These are phyloP conservation scores for Corvus hawaiiensis DNA, from an alignment of 2,113 vertebrate species.

Conservation along the genomic window DNA sequence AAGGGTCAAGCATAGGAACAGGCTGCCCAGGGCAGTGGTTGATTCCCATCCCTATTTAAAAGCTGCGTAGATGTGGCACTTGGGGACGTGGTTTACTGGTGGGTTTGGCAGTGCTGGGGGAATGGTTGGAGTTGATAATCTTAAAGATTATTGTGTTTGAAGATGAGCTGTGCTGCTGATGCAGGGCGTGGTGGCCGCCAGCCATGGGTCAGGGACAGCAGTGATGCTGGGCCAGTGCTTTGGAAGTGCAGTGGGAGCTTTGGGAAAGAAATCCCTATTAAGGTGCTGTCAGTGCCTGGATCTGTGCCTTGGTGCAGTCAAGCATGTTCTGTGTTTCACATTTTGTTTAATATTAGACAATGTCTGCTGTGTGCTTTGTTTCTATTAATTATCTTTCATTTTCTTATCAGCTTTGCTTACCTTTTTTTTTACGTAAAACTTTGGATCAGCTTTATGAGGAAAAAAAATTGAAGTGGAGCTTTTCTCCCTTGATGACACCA, in stretches of 20 bases:
- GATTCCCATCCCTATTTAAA: not conserved
- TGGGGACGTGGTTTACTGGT: not conserved
- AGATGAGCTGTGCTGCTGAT: not conserved
- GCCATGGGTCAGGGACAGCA: not conserved
- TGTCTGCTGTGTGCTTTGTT: not conserved
- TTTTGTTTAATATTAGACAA: not conserved
- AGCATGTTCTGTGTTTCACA: not conserved
- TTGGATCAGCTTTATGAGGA: not conserved
- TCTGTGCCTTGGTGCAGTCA: not conserved
- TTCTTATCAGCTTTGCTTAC: not conserved
- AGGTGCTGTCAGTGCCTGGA: not conserved
- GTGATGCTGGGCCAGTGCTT: not conserved
- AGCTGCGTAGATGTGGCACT: not conserved
- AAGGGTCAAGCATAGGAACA: not conserved
- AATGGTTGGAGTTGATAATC: not conserved
- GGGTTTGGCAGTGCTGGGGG: not conserved
- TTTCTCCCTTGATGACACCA: not conserved
- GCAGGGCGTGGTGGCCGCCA: not conserved
- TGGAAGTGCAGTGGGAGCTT: not conserved
- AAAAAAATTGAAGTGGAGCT: not conserved
- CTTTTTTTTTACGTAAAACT: not conserved
- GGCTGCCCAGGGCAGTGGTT: not conserved
- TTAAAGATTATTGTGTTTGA: not conserved
- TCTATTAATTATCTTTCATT: conserved; percentile 39
- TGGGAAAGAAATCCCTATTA: not conserved